Evolutionary conservation across 1,140 invertebrate species (phyloP).

Genomic region (Brachystomella parvula): DNA sequence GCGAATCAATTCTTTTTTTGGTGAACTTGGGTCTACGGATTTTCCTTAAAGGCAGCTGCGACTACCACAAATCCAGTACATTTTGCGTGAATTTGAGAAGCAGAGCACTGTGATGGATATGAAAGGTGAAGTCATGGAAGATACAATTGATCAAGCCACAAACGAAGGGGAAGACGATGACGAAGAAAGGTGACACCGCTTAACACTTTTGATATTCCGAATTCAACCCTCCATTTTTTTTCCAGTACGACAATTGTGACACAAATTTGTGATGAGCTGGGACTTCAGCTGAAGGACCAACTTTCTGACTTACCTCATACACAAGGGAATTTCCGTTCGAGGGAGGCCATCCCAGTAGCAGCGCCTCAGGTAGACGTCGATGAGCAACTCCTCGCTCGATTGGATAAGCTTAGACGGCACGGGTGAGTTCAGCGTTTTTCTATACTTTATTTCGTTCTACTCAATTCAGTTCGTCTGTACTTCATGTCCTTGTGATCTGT

Average conservation of each 20-base stretch:
- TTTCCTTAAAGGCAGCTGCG: conserved; percentile 67
- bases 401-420: conserved; percentile 85
- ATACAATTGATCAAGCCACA: conserved; percentile 98
- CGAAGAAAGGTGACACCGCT: conserved; percentile 72
- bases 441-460: too few species aligned
- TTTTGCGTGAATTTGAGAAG: conserved; percentile 98
- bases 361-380: conserved; percentile 64
- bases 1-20: background rate
- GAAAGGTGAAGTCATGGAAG: conserved; percentile 99
- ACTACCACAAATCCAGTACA: conserved; percentile 97
- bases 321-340: conserved; percentile 44
- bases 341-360: conserved; percentile 40
- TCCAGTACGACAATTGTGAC: conserved; percentile 73
- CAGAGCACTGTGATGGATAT: conserved; percentile 99
- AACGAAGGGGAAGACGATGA: conserved; percentile 89
- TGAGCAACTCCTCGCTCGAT: conserved; percentile 84
- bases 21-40: background rate
- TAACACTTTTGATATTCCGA: conserved; percentile 55
- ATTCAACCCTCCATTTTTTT: conserved; percentile 71
- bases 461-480: too few species aligned
- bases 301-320: conserved; percentile 76
- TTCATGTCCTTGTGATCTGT: too few species aligned
- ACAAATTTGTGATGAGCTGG: conserved; percentile 93
- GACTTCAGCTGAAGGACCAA: conserved; percentile 83
- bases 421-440: too few species aligned